These are phyloP conservation scores for Peucedramus taeniatus DNA, from an alignment of 2,113 vertebrate genomes.

Conservation along the genomic window DNA sequence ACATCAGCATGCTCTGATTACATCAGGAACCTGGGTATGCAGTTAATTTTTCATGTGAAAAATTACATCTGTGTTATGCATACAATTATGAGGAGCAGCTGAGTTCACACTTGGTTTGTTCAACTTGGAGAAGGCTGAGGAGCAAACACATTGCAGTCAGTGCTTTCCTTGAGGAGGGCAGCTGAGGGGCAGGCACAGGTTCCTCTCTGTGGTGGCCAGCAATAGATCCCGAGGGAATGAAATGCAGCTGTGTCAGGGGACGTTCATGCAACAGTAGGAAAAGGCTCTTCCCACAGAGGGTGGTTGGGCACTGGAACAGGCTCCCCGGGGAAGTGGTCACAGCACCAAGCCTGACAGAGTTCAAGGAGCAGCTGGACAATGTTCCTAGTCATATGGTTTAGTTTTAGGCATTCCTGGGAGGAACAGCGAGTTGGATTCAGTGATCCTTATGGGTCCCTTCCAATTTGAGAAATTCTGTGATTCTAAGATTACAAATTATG, in stretches of 20 bases:
- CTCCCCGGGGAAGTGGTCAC: neutral
- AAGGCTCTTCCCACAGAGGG: neutral
- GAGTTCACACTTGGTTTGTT: neutral
- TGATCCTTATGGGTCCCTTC: neutral
- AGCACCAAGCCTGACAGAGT: neutral
- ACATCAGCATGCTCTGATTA: neutral
- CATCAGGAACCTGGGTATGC: neutral
- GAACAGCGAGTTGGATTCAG: neutral
- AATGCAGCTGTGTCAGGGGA: neutral
- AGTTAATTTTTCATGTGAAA: neutral
- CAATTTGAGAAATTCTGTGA: neutral
- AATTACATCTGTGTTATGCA: neutral
- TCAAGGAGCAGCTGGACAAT: rapidly evolving
- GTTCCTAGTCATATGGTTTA: neutral
- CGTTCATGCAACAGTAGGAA: neutral
- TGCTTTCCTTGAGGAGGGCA: neutral
- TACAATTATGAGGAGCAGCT: neutral
- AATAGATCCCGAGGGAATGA: neutral
- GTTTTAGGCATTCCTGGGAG: neutral
- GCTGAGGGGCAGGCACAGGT: rapidly evolving
- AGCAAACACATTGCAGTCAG: neutral
- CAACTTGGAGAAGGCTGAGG: neutral
- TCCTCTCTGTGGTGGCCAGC: neutral
- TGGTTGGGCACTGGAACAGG: neutral
- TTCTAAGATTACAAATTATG: neutral